Percentiles rank a stretch among this genome's conserved stretches.
phyloP scores from a whole-genome alignment of 2,113 vertebrate genomes.

The Corythaeola cristata region DNA sequence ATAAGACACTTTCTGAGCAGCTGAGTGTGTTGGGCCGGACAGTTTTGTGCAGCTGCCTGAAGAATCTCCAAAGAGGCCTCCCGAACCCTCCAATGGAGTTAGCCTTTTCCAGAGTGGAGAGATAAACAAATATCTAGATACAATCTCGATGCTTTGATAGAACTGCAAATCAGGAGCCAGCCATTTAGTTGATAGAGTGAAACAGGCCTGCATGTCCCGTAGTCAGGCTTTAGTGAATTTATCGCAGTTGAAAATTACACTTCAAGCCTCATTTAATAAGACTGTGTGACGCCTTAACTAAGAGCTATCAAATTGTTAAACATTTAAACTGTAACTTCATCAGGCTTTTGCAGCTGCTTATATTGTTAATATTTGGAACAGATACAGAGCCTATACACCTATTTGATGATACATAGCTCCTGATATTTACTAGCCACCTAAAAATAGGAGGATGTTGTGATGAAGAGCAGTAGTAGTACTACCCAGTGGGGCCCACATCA shows the following conservation, averaged over 20 bases:
- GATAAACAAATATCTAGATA: neutral
- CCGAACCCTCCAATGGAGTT: neutral
- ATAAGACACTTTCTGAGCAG: neutral
- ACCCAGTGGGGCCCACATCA: neutral
- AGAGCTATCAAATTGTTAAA: neutral
- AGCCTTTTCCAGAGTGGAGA: neutral
- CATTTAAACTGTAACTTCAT: neutral
- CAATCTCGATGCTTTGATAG: neutral
- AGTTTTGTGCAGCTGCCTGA: neutral
- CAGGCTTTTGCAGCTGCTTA: neutral
- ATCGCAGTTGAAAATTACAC: neutral
- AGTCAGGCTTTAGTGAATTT: neutral
- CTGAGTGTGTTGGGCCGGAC: neutral
- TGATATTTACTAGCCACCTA: rapidly evolving
- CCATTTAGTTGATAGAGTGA: neutral
- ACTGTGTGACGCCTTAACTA: neutral
- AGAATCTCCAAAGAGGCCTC: neutral
- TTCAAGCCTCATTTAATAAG: neutral
- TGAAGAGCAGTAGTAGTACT: neutral
- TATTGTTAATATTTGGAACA: neutral
- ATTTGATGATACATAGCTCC: neutral
- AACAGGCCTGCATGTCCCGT: neutral
- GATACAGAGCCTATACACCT: neutral
- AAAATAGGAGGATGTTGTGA: neutral
- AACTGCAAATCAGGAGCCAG: neutral